These are phyloP conservation scores for Coremacera marginata DNA, from an alignment of 2,888 invertebrate genomes.

Conservation along the genomic window DNA sequence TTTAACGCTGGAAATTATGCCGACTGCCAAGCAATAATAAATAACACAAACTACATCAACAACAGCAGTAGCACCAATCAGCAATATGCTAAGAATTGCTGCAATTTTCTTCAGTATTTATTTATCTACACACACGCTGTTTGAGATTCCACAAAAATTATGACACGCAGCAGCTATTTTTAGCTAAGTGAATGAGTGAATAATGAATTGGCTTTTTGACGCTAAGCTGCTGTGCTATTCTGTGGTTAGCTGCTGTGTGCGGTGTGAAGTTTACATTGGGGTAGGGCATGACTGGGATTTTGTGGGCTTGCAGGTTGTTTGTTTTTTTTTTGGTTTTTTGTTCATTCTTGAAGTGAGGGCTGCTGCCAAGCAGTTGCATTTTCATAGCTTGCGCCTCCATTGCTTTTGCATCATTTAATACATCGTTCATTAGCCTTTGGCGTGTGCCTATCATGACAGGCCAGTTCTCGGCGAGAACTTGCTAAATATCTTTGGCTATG, in stretches of 20 bases:
- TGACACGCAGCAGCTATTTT: constrained; percentile 30
- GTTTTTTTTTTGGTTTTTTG: background rate
- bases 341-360: too few species aligned
- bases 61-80: background rate
- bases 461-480: background rate
- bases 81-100: background rate
- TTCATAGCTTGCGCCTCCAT: background rate
- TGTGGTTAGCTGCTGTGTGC: background rate
- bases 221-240: too few species aligned
- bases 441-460: background rate
- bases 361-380: background rate
- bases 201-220: background rate
- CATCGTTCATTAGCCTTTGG: constrained; percentile 9
- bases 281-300: background rate
- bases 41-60: background rate
- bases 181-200: background rate
- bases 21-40: background rate
- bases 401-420: background rate
- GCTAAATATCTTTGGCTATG: background rate
- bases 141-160: constrained; percentile 18
- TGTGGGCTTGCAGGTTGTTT: background rate
- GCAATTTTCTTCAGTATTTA: background rate
- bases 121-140: background rate
- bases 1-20: constrained; percentile 29
- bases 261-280: background rate